Conservation (phyloP, 2,113 vertebrate genomes). For the Gadus chalcogrammus region DNA sequence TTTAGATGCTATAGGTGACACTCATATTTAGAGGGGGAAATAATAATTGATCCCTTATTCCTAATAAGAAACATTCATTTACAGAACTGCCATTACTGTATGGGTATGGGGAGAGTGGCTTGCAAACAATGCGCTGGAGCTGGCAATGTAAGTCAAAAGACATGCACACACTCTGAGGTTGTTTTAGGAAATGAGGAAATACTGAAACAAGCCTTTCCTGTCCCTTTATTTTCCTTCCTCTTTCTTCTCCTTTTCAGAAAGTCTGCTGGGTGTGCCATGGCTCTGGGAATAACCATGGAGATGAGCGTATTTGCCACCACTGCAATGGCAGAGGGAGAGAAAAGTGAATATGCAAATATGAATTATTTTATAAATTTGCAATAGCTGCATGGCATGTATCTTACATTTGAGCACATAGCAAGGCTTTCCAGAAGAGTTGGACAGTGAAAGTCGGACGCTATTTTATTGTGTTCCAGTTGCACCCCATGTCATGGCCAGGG, state of each 20-base stretch:
- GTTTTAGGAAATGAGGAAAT: not conserved
- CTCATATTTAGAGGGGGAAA: not conserved
- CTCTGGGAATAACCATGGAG: conserved; percentile 40
- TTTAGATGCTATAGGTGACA: not conserved
- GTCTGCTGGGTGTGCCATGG: conserved; percentile 75
- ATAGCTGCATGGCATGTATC: no score
- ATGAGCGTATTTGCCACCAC: conserved; percentile 55
- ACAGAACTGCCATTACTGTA: conserved; percentile 69
- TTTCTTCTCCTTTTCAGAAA: conserved; percentile 57
- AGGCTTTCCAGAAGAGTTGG: no score
- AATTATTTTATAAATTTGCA: not conserved
- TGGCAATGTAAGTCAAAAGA: conserved; percentile 67
- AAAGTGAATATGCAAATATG: conserved; percentile 54
- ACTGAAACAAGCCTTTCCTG: not conserved
- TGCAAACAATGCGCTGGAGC: conserved; percentile 69
- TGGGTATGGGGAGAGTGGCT: conserved; percentile 64
- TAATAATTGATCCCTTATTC: not conserved
- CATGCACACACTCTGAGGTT: not conserved
- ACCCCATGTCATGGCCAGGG: conserved; percentile 54
- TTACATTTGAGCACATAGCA: no score
- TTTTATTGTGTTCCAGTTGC: conserved; percentile 56
- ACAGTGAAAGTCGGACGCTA: not conserved
- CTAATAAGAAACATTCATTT: conserved; percentile 12
- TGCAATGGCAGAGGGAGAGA: conserved; percentile 68
- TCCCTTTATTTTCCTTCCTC: not conserved